These are phyloP conservation scores for Electrona antarctica DNA, from an alignment of 2,113 vertebrate species.

Conservation along the genomic window DNA sequence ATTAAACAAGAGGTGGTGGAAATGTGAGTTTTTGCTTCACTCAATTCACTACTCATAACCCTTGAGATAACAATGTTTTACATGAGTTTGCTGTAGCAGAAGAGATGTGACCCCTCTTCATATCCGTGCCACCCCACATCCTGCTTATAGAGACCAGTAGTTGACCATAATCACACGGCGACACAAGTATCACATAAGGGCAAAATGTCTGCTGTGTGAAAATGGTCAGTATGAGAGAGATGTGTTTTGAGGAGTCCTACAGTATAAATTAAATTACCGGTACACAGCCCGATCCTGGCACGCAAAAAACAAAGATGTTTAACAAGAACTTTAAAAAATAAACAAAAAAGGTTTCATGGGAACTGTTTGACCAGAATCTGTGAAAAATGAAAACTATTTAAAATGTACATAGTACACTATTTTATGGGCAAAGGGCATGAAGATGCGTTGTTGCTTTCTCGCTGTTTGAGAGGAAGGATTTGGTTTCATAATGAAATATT, in stretches of 20 bases:
- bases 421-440: constrained; percentile 52
- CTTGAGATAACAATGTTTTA: constrained; percentile 13
- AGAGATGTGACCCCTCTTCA: constrained; percentile 8
- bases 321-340: background rate
- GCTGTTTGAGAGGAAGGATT: constrained; percentile 69
- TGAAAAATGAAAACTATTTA: constrained; percentile 74
- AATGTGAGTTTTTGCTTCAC: background rate
- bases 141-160: no score
- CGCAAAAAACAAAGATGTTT: no score
- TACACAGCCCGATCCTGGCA: no score
- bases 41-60: background rate
- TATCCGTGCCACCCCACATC: background rate
- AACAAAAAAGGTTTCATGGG: constrained; percentile 19
- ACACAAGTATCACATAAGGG: no score
- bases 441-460: constrained; percentile 67
- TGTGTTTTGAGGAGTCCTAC: no score
- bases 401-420: constrained; percentile 76
- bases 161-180: no score
- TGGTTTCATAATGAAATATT: constrained; percentile 77
- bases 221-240: no score
- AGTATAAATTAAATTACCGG: no score
- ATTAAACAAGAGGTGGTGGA: background rate
- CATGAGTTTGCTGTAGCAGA: constrained; percentile 9
- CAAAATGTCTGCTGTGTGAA: no score
- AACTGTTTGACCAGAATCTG: constrained; percentile 62